phyloP scores from a whole-genome alignment of 2,113 vertebrate species.

The Indri indri region DNA sequence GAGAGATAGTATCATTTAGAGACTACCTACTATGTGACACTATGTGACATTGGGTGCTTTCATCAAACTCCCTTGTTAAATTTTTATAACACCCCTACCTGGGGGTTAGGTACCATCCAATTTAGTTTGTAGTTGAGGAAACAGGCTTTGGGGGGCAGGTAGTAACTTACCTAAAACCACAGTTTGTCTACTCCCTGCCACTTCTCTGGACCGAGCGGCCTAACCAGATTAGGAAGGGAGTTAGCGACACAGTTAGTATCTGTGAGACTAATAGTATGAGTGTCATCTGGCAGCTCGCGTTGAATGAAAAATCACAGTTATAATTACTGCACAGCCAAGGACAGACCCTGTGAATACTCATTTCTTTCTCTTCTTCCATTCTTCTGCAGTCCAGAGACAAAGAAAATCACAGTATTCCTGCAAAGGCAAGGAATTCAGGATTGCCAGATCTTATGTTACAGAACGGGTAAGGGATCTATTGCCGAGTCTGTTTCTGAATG shows the following conservation, averaged over 20 bases:
- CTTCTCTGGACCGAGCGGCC: neutral
- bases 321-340: accelerated
- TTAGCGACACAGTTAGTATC: neutral
- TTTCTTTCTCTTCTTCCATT: neutral
- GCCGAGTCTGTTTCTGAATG: neutral
- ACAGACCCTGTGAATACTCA: neutral
- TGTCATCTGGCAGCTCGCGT: neutral
- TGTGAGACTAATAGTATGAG: neutral
- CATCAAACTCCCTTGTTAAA: accelerated
- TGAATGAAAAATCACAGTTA: neutral
- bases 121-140: neutral
- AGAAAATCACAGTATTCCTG: neutral
- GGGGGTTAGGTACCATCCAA: neutral
- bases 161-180: neutral
- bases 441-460: accelerated
- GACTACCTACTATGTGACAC: neutral
- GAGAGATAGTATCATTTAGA: neutral
- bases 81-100: neutral
- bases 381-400: neutral
- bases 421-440: neutral
- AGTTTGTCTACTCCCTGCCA: neutral
- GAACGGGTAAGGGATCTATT: constrained; percentile 53
- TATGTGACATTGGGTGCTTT: neutral
- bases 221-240: neutral
- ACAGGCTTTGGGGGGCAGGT: neutral